A percentile compares a stretch with the other conserved stretches of the same genome.
These are phyloP conservation scores for Litoditis marina DNA, from an alignment of 2,888 invertebrate species.

Conservation along the genomic window DNA sequence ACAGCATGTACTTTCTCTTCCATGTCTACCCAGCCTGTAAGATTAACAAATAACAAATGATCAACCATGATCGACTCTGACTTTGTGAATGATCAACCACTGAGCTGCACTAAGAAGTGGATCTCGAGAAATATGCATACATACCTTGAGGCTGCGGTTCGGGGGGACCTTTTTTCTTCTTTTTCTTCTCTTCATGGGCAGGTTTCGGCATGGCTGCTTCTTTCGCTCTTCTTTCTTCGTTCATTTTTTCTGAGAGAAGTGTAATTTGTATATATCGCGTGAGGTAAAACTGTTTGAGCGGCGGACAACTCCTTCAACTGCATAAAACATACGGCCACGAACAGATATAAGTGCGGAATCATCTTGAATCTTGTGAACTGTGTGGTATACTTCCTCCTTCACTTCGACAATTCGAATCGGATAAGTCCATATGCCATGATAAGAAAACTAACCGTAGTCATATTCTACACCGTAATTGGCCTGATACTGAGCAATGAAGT, in stretches of 20 bases:
- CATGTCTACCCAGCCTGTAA: constrained; percentile 85
- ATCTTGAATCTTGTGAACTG: too few species aligned
- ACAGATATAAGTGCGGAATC: too few species aligned
- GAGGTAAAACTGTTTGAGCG: too few species aligned
- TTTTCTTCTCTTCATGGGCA: constrained; percentile 37
- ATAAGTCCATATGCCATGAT: constrained; percentile 29
- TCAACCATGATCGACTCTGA: too few species aligned
- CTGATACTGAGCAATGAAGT: constrained; percentile 91
- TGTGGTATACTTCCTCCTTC: too few species aligned
- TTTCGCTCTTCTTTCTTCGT: constrained; percentile 28
- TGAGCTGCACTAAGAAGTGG: too few species aligned
- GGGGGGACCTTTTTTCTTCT: constrained; percentile 35
- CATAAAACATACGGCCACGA: too few species aligned
- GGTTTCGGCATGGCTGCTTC: constrained; percentile 24
- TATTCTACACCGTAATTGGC: constrained; percentile 74
- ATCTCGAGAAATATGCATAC: too few species aligned
- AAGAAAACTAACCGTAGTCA: constrained; percentile 25
- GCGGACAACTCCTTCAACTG: too few species aligned
- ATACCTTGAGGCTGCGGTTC: constrained; percentile 16
- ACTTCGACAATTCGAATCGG: too few species aligned
- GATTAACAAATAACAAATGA: neutral
- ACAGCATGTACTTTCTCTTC: constrained; percentile 85
- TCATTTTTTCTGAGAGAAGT: constrained; percentile 49
- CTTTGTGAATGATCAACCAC: too few species aligned
- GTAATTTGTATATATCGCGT: too few species aligned